These are phyloP conservation scores for Trachelipus rathkii DNA, from an alignment of 1,140 invertebrate species.

Conservation along the genomic window DNA sequence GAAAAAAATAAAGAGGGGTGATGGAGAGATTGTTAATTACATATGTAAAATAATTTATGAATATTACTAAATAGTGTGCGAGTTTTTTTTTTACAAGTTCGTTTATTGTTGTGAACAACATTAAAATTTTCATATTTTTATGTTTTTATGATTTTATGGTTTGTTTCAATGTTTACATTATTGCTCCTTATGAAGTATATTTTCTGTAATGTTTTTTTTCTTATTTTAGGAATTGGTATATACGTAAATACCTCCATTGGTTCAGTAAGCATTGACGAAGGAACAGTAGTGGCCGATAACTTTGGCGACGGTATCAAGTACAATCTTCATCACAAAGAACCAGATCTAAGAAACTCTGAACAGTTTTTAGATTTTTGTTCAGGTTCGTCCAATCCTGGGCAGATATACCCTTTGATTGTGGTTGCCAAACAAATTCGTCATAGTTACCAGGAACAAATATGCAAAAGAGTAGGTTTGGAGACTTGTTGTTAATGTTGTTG, in stretches of 20 bases:
- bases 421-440: slow-evolving; percentile 45
- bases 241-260: slow-evolving; percentile 83
- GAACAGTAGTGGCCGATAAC: slow-evolving; percentile 66
- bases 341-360: slow-evolving; percentile 53
- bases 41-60: too few species aligned
- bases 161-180: too few species aligned
- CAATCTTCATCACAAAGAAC: slow-evolving; percentile 41
- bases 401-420: slow-evolving; percentile 65
- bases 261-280: slow-evolving; percentile 65
- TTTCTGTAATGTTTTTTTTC: too few species aligned
- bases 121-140: too few species aligned
- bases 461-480: slow-evolving; percentile 49
- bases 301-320: slow-evolving; percentile 78
- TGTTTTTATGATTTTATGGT: too few species aligned
- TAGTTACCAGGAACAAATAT: slow-evolving; percentile 62
- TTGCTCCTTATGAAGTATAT: too few species aligned
- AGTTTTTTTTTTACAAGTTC: too few species aligned
- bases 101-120: too few species aligned
- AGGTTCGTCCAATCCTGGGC: slow-evolving; percentile 69
- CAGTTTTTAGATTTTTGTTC: slow-evolving; percentile 73
- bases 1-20: background rate
- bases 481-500: background rate
- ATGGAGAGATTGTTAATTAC: too few species aligned
- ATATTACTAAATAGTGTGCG: too few species aligned
- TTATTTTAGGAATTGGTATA: slow-evolving; percentile 68